These are phyloP conservation scores for human DNA, from an alignment of 2,113 vertebrate species.

Conservation along the genomic window GRCh38 chr4:24869001-24869500, in stretches of 20 bases:
- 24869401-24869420: not conserved
- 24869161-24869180: not conserved
- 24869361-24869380: too few species aligned
- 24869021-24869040: fast-evolving
- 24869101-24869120: fast-evolving
- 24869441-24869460: not conserved
- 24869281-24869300: too few species aligned
- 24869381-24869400: not conserved
- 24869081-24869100: not conserved
- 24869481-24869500: not conserved
- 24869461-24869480: not conserved
- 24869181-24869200: not conserved
- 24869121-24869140: not conserved
- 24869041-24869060: not conserved
- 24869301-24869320: not conserved
- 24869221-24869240: not conserved
- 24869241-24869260: not conserved
- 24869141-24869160: not conserved
- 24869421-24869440: not conserved
- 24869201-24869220: not conserved
- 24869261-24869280: not conserved
- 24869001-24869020: not conserved
- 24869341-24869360: not conserved
- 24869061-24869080: not conserved
- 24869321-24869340: not conserved